Evolutionary conservation across 2,888 invertebrate species (phyloP).

Genomic region (Syrista parreyssii): DNA sequence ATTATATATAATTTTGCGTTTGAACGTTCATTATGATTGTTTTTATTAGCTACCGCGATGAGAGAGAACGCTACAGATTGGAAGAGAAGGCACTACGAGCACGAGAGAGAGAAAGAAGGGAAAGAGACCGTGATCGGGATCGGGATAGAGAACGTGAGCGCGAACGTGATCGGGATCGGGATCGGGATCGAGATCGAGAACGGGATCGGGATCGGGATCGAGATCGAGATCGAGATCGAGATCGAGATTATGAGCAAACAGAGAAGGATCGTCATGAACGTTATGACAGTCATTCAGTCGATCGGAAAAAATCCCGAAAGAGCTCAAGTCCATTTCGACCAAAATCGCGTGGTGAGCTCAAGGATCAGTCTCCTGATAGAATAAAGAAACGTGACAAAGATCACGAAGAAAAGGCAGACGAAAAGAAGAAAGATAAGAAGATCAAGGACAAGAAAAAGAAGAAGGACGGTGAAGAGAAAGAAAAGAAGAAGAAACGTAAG

Average conservation of each 20-base stretch:
- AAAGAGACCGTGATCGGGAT: constrained; percentile 61
- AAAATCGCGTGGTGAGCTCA: constrained; percentile 60
- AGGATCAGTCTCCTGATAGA: constrained; percentile 62
- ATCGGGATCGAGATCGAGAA: constrained; percentile 26
- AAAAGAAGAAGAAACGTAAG: constrained; percentile 68
- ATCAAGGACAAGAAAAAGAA: constrained; percentile 67
- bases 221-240: constrained; percentile 52
- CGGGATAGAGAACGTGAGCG: constrained; percentile 30
- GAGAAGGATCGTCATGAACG: constrained; percentile 65
- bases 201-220: constrained; percentile 66
- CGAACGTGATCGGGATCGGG: constrained; percentile 20
- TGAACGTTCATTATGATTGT: neutral
- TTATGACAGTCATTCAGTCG: constrained; percentile 54
- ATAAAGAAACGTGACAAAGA: constrained; percentile 72
- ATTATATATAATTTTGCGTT: neutral
- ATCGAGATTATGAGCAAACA: constrained; percentile 50
- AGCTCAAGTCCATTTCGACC: constrained; percentile 57
- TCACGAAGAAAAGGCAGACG: constrained; percentile 60
- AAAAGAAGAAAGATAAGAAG: constrained; percentile 65
- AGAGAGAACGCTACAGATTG: constrained; percentile 60
- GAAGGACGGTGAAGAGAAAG: constrained; percentile 70
- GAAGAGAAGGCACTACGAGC: constrained; percentile 47
- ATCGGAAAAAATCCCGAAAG: constrained; percentile 62
- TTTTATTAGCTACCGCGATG: constrained; percentile 56
- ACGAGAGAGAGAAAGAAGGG: constrained; percentile 46